A percentile compares a stretch with the other conserved stretches of the same genome.
phyloP scores from a whole-genome alignment of 2,113 vertebrate species.

The Psilopogon haemacephalus region DNA sequence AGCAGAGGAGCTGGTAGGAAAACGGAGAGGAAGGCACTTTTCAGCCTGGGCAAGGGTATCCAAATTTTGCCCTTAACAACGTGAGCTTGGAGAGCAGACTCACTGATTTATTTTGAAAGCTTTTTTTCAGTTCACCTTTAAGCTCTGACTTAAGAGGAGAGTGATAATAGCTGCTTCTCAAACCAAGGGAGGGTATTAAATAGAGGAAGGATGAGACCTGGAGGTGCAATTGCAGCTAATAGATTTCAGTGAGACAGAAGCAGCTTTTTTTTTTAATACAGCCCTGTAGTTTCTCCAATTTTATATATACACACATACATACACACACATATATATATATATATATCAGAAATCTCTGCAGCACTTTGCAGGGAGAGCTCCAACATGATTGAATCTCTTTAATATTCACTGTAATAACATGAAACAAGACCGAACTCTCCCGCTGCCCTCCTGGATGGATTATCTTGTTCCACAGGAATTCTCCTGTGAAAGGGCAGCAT shows the following conservation, averaged over 20 bases:
- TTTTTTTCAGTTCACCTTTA: conserved; percentile 69
- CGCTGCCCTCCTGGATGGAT: not conserved
- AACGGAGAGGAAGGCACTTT: conserved; percentile 8
- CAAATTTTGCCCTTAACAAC: conserved; percentile 22
- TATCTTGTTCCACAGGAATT: not conserved
- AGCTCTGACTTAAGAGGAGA: conserved; percentile 62
- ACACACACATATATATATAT: too few species aligned
- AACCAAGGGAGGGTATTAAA: conserved; percentile 56
- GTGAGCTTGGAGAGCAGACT: conserved; percentile 29
- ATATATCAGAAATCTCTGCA: not conserved
- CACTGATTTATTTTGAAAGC: conserved; percentile 64
- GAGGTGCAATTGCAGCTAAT: conserved; percentile 59
- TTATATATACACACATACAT: conserved; percentile 51
- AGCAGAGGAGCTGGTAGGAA: not conserved
- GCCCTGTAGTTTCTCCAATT: not conserved
- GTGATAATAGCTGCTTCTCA: conserved; percentile 45
- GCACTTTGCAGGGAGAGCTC: not conserved
- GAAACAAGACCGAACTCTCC: conserved; percentile 6
- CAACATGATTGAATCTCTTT: conserved; percentile 62
- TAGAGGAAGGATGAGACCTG: conserved; percentile 25
- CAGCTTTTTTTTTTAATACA: conserved; percentile 25
- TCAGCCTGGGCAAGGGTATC: not conserved
- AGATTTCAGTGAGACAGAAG: conserved; percentile 65
- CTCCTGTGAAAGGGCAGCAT: not conserved
- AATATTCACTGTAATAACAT: conserved; percentile 53